phyloP scores from a whole-genome alignment of 2,797 vertebrate genomes.

The Dryobates pubescens region DNA sequence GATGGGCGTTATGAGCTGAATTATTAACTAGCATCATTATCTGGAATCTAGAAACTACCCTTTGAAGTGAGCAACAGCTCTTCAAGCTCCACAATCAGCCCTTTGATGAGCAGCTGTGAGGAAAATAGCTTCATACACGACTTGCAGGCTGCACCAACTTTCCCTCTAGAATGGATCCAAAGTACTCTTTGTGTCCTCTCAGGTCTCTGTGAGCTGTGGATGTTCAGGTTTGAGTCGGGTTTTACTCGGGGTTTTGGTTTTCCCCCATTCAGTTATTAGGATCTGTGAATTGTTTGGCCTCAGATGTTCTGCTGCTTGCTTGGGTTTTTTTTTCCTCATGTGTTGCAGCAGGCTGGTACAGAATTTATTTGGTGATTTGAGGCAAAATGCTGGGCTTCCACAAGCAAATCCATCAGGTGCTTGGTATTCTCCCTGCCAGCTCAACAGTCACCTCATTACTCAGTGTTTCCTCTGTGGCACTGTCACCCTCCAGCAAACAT shows the following conservation, averaged over 20 bases:
- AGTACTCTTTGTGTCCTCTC: neutral
- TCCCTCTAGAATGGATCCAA: neutral
- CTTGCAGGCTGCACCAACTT: neutral
- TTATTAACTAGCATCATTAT: conserved; percentile 17
- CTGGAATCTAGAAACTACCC: neutral
- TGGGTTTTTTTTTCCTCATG: neutral
- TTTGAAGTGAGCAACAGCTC: conserved; percentile 26
- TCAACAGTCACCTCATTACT: neutral
- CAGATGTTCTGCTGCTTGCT: neutral
- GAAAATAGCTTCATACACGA: neutral
- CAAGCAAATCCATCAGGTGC: neutral
- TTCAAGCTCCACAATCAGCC: neutral
- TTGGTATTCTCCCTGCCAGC: neutral
- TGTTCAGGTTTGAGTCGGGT: no score
- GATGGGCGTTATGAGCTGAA: neutral
- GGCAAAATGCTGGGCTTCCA: neutral
- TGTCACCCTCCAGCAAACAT: neutral
- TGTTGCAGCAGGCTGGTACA: neutral
- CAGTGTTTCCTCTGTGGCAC: neutral
- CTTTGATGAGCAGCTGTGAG: neutral
- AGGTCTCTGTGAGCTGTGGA: neutral
- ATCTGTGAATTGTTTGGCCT: neutral
- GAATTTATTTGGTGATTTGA: neutral
- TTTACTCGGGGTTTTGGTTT: neutral
- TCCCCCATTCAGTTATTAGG: neutral